phyloP scores from a whole-genome alignment of 2,888 invertebrate genomes.

The Leucoptera coffeella region DNA sequence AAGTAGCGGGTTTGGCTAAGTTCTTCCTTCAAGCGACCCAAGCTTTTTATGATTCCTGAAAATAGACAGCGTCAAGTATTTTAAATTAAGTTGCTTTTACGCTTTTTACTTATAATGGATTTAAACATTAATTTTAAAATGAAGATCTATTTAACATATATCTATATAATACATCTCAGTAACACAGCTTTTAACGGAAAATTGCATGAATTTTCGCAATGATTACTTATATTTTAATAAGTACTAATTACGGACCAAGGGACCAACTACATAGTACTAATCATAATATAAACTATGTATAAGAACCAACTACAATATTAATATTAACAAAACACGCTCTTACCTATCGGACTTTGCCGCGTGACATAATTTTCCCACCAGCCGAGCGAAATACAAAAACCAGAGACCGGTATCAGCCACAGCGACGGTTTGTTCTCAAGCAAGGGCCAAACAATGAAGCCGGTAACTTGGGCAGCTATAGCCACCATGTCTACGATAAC shows the following conservation, averaged over 20 bases:
- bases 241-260: too few relatives aligned
- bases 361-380: conserved; percentile 99
- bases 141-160: too few relatives aligned
- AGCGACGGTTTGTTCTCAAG: conserved; percentile 67
- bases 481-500: conserved; percentile 80
- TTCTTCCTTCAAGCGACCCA: conserved; percentile 74
- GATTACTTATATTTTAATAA: too few relatives aligned
- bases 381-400: conserved; percentile 81
- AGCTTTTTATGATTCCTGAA: conserved; percentile 62
- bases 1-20: conserved; percentile 79
- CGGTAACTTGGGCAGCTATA: conserved; percentile 82
- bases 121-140: too few relatives aligned
- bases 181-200: neutral
- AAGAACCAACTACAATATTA: too few relatives aligned
- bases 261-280: too few relatives aligned
- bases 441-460: conserved; percentile 89
- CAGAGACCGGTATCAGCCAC: conserved; percentile 82
- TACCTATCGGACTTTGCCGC: conserved; percentile 74
- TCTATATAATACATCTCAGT: neutral
- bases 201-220: too few relatives aligned
- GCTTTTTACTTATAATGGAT: too few relatives aligned
- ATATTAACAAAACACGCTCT: conserved; percentile 9
- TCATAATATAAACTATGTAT: too few relatives aligned
- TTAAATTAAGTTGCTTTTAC: too few relatives aligned
- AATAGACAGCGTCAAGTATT: conserved; percentile 5